Percentiles rank a stretch among this genome's conserved stretches.
phyloP scores from a whole-genome alignment of 2,888 invertebrate genomes.

The Mantis religiosa region DNA sequence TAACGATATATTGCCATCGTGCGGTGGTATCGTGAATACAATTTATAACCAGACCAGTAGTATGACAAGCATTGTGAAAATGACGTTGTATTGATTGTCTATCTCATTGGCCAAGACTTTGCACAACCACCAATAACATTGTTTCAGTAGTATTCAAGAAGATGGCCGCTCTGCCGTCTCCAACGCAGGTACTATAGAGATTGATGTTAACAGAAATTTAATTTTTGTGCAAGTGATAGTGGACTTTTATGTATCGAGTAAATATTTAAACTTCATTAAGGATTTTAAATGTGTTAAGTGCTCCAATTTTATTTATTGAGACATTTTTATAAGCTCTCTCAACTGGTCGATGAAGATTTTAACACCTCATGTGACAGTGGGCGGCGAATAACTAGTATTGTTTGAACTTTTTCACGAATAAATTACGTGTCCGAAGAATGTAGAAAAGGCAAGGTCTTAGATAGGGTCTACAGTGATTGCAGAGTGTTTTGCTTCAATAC shows the following conservation, averaged over 20 bases:
- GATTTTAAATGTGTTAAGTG: not conserved
- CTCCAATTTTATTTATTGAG: not conserved
- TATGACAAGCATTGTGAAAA: conserved; percentile 17
- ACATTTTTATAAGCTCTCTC: not conserved
- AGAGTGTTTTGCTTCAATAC: too few species aligned
- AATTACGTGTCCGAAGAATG: not conserved
- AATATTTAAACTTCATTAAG: not conserved
- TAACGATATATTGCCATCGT: not conserved
- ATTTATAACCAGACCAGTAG: not conserved
- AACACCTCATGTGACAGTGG: conserved; percentile 5
- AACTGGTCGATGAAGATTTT: not conserved
- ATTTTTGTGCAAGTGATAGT: not conserved
- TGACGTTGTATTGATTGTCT: conserved; percentile 34
- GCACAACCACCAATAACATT: conserved; percentile 28
- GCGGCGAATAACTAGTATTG: not conserved
- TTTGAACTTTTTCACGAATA: not conserved
- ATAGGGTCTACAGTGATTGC: not conserved
- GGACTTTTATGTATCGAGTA: not conserved
- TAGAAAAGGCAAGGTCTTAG: not conserved
- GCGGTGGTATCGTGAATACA: not conserved
- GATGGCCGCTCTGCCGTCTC: conserved; percentile 82
- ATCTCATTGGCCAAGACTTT: conserved; percentile 28
- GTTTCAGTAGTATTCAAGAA: conserved; percentile 45
- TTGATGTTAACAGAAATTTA: not conserved
- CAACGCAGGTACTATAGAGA: conserved; percentile 65